Evolutionary conservation across 2,113 vertebrate species (phyloP).

Genomic region (Mormyrus lacerda): DNA sequence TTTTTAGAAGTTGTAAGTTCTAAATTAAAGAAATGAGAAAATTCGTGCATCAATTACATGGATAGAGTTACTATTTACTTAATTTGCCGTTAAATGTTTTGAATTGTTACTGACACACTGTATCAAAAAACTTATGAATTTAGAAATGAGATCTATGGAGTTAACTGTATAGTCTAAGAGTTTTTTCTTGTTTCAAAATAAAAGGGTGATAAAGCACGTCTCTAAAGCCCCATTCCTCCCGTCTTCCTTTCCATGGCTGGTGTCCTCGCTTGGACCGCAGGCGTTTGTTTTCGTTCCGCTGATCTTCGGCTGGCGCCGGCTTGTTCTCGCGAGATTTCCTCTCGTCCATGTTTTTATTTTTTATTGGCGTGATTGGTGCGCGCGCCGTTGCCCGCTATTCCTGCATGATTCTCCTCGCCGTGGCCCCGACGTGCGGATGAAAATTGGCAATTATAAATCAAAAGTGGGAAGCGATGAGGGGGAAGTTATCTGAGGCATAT

Average conservation of each 20-base stretch:
- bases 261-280: background rate
- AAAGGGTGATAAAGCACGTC: slow-evolving; percentile 24
- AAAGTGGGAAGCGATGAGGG: background rate
- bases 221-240: slow-evolving; percentile 8
- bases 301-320: background rate
- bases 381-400: slow-evolving; percentile 20
- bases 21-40: background rate
- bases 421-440: background rate
- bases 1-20: background rate
- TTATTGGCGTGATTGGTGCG: background rate
- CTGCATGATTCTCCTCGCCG: slow-evolving; percentile 33
- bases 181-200: background rate
- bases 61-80: background rate
- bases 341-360: background rate
- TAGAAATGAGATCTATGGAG: background rate
- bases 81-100: background rate
- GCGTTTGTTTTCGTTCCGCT: background rate
- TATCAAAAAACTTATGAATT: background rate
- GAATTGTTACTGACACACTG: background rate
- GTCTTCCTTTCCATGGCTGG: background rate
- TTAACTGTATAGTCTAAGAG: background rate
- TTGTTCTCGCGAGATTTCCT: background rate
- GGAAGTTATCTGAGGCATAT: background rate
- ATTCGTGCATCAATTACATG: too few relatives aligned
- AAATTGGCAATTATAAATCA: background rate